phyloP scores from a whole-genome alignment of 2,113 vertebrate genomes.

The Bettongia penicillata region DNA sequence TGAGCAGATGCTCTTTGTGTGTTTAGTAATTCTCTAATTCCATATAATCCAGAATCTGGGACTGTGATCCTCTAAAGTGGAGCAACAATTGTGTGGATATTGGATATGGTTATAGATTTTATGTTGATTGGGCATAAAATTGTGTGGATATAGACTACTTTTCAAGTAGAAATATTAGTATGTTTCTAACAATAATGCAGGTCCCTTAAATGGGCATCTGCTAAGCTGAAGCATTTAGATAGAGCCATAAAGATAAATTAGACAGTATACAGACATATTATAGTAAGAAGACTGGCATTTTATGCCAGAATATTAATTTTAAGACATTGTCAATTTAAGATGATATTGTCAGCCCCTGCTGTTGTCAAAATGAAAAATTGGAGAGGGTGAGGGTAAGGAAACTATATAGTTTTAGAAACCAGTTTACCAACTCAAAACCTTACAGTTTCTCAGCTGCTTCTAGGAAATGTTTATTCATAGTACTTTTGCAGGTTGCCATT shows the following conservation, averaged over 20 bases:
- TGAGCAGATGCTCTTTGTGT: slow-evolving; percentile 57
- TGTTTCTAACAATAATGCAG: slow-evolving; percentile 11
- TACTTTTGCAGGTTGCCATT: neutral
- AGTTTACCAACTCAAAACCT: slow-evolving; percentile 15
- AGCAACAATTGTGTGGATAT: neutral
- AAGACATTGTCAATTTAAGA: slow-evolving; percentile 44
- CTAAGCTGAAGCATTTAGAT: slow-evolving; percentile 21
- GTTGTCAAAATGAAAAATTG: slow-evolving; percentile 43
- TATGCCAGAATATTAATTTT: slow-evolving; percentile 58
- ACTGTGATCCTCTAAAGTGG: slow-evolving; percentile 15
- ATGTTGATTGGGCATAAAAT: neutral
- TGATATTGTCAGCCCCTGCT: slow-evolving; percentile 60
- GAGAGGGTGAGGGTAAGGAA: neutral
- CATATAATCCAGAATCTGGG: neutral
- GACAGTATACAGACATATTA: neutral
- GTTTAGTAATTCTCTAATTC: slow-evolving; percentile 67
- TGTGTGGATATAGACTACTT: neutral
- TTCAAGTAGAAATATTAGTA: slow-evolving; percentile 30
- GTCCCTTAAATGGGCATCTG: slow-evolving; percentile 28
- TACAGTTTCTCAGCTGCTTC: neutral
- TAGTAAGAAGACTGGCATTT: slow-evolving; percentile 48
- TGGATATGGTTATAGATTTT: neutral
- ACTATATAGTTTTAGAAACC: neutral
- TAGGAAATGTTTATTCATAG: neutral
- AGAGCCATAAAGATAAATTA: slow-evolving; percentile 38